A percentile compares a stretch with the other conserved stretches of the same genome.
Evolutionary conservation across 2,797 vertebrate genomes (phyloP).

Genomic region (Manis crassicaudata): DNA sequence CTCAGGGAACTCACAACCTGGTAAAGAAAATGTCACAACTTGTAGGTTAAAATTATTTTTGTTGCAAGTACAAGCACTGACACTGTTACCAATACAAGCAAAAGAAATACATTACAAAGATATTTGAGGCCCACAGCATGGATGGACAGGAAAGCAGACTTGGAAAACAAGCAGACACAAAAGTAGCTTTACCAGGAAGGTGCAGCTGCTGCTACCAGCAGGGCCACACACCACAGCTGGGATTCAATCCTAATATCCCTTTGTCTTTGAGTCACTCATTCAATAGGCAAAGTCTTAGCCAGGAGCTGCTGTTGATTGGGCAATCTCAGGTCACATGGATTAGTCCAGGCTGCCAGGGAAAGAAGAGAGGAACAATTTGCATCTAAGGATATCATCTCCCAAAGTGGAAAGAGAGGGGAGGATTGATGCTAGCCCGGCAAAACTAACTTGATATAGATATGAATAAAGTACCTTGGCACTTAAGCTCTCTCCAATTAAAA

Average conservation of each 20-base stretch:
- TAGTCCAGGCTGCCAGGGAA: background rate
- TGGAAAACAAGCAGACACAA: background rate
- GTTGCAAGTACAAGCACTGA: background rate
- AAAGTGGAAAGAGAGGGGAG: background rate
- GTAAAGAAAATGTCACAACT: background rate
- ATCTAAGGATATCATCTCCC: background rate
- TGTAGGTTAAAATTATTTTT: constrained; percentile 36
- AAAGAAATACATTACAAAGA: constrained; percentile 14
- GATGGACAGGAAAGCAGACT: background rate
- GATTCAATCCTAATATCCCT: constrained; percentile 33
- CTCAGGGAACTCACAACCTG: background rate
- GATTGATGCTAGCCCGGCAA: background rate
- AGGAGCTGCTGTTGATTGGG: constrained; percentile 11
- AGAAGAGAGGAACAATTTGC: background rate
- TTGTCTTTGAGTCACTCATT: constrained; percentile 38
- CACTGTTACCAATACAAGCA: background rate
- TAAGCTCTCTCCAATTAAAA: constrained; percentile 28
- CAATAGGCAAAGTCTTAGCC: constrained; percentile 35
- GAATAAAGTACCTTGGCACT: background rate
- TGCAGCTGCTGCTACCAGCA: background rate
- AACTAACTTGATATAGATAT: constrained; percentile 6
- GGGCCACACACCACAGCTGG: background rate
- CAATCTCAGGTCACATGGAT: constrained; percentile 51
- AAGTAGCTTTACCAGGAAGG: background rate
- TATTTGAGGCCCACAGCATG: background rate